Evolutionary conservation across 2,113 vertebrate species (phyloP), one percentile per base, ranked within the genome.

Genomic region (Proteles cristata): DNA sequence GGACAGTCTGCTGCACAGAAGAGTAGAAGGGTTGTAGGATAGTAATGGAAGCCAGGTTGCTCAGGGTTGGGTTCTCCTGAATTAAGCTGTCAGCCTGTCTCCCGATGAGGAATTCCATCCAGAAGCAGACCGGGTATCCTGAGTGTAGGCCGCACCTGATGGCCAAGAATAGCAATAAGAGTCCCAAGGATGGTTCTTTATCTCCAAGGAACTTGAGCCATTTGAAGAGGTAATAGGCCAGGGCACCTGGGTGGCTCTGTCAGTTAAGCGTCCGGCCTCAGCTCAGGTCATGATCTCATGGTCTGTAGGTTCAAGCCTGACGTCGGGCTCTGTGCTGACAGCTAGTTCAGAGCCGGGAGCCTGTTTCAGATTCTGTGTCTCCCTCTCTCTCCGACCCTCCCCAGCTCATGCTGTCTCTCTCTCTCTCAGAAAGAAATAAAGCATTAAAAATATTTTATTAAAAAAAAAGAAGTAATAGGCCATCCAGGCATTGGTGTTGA

Each of bases 91-190:
- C 98, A 17, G 94, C 98, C 99, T 99, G 97, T 99, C 98, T 99
- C 99, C 90, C 99, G 86, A 99, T 99, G 69, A 99, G 98, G 98
- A 99, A 98, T 98, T 99, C 99, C 99, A 99, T 99, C 50, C 99
- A 99, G 98, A 99, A 99, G 98, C 99, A 99, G 95, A 99, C 74
- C 97, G 99, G 88, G 98, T 99, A 99, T 66, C 99, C 99, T 0
- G 99, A 99, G 98, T 99, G 99, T 61, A 99, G 99, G 83, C 99
- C 99, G 0, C 99, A 99, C 99, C 99, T 99, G 94, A 99, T 85
- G 2, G 99, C 99, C 98, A 99, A 98, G 98, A 99, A 99, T 28
- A 99, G 73, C 96, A 99, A 97, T 0, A 99, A 99, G 74, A 99
- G 84, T 58, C 99, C 98, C 96, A 99, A 99, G 69, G 99, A 99